Base-by-base conservation (phyloP, 2,888 invertebrate genomes). In the Agonopterix alstromeriana region DNA sequence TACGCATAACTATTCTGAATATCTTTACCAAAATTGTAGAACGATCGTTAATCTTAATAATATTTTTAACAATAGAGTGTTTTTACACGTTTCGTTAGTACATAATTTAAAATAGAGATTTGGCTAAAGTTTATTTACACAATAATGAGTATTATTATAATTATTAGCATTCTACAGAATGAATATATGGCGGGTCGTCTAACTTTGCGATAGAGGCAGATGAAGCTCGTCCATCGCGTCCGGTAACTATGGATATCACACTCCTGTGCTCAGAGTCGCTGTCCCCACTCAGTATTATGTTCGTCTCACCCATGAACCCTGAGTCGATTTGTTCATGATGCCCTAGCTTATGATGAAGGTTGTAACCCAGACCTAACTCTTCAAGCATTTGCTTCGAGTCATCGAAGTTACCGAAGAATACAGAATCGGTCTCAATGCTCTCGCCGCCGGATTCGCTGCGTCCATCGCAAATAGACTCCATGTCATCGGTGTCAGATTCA, bases 401-500 rank as follows among this genome's bases (percentile, higher is more conserved):
- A 43, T 87, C 84, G 60, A 93, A 92, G 70, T 93, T 93, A 5
- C 94, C 95, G 65, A 95, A 95, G 70, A 95, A 94, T 9, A 96
- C 95, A 9, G 95, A 96, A 77, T 96, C 95, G 0, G 96, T 96
- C 66, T 95, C 96, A 2, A 95, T 91, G 76, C 95, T 96, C 70
- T 96, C 96, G 1, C 94, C 96, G 0, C 96, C 96, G 17, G 95
- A 96, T 73, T 96, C 96, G 69, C 95, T 95, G 55, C 93, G 92
- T 8, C 94, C 95, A 60, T 95, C 95, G 43, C 93, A 93, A 47
- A 93, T 83, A 27, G 94, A 94, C 67, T 95, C 95, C 50, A 94
- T 92, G 12, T 95, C 94, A 63, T 92, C 94, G 54, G 94, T 92
- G 58, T 92, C 90, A 51, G 92, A 90, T 58, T 90, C 80, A 56